Conservation (phyloP, 2,888 invertebrate genomes). For the Melolontha melolontha region DNA sequence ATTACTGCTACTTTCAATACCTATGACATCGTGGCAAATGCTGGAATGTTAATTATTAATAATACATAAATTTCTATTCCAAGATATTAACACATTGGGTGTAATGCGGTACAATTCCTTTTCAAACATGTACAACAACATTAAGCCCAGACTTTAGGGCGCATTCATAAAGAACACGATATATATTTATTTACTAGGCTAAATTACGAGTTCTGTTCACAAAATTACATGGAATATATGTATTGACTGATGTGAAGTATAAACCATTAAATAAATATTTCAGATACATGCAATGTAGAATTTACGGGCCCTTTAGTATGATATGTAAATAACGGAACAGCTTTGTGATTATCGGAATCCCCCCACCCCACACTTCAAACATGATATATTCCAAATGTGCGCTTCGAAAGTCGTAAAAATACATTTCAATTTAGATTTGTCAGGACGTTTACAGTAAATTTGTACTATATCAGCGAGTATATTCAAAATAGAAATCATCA, state of each 20-base stretch:
- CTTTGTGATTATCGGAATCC: slow-evolving; percentile 29
- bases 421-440: slow-evolving; percentile 38
- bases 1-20: too few species aligned
- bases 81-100: too few species aligned
- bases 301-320: slow-evolving; percentile 26
- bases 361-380: slow-evolving; percentile 21
- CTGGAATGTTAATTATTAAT: too few species aligned
- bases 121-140: too few species aligned
- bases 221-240: too few species aligned
- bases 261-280: slow-evolving; percentile 1
- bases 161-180: too few species aligned
- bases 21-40: too few species aligned
- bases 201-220: too few species aligned
- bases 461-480: slow-evolving; percentile 32
- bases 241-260: background rate
- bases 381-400: slow-evolving; percentile 28
- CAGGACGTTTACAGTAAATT: slow-evolving; percentile 37
- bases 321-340: slow-evolving; percentile 32
- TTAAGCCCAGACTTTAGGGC: too few species aligned
- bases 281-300: slow-evolving; percentile 19
- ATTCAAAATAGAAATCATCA: slow-evolving; percentile 42
- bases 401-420: slow-evolving; percentile 31
- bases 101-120: too few species aligned
- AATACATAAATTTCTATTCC: too few species aligned
- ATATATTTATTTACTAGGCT: too few species aligned